These are phyloP conservation scores for Nebria brevicollis DNA, from an alignment of 2,888 invertebrate species.

Conservation along the genomic window DNA sequence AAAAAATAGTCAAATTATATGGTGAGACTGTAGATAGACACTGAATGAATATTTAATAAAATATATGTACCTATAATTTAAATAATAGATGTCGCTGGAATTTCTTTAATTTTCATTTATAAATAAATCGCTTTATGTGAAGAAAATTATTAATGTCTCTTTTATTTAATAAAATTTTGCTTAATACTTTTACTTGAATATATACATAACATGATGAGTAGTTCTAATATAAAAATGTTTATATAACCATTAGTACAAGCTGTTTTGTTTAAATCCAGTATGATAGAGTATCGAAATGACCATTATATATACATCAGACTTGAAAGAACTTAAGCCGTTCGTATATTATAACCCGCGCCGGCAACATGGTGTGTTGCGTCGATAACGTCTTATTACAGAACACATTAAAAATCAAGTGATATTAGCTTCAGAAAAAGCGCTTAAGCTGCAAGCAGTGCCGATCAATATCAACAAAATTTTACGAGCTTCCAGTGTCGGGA, in stretches of 20 bases:
- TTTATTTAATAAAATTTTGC: too few species aligned
- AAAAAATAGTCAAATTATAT: not conserved
- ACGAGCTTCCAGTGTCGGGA: not conserved
- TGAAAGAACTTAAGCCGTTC: not conserved
- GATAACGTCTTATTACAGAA: slow-evolving; percentile 16
- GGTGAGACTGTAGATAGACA: not conserved
- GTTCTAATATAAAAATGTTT: too few species aligned
- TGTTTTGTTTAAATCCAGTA: not conserved
- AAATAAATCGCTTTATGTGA: too few species aligned
- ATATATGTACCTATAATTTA: too few species aligned
- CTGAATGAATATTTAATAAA: too few species aligned
- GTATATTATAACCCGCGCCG: not conserved
- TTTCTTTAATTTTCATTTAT: too few species aligned
- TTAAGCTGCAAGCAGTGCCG: not conserved
- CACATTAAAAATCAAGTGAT: slow-evolving; percentile 30
- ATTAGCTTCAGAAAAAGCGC: slow-evolving; percentile 37
- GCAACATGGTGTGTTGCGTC: not conserved
- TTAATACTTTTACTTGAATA: too few species aligned
- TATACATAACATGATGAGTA: too few species aligned
- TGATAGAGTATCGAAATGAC: not conserved
- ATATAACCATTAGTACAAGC: not conserved
- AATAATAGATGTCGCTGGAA: too few species aligned
- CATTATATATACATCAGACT: not conserved
- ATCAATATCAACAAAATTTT: slow-evolving; percentile 40
- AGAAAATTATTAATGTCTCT: too few species aligned